Evolutionary conservation across 2,113 vertebrate genomes (phyloP).

Genomic region (Phalacrocorax aristotelis): DNA sequence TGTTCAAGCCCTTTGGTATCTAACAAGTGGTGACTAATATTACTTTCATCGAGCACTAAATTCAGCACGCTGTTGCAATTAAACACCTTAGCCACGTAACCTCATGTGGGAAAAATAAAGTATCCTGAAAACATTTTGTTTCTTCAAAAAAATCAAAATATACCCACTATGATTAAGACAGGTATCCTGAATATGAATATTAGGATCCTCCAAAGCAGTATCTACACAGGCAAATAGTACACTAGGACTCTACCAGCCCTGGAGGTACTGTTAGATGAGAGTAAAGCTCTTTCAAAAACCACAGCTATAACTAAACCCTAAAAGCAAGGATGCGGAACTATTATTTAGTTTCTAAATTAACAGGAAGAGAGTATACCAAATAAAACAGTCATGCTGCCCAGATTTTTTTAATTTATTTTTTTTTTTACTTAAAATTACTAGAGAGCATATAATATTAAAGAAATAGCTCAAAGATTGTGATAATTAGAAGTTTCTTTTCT

Average conservation of each 20-base stretch:
- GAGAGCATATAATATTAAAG: neutral
- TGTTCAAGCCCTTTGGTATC: slow-evolving; percentile 34
- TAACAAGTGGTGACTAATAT: neutral
- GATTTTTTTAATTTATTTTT: neutral
- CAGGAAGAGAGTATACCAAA: neutral
- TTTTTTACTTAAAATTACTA: neutral
- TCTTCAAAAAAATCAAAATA: neutral
- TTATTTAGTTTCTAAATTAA: neutral
- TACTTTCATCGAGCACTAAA: neutral
- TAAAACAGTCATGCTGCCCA: rapidly evolving
- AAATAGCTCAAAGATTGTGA: neutral
- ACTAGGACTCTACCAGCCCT: neutral
- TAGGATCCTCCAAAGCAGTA: neutral
- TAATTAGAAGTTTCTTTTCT: neutral
- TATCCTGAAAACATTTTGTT: neutral
- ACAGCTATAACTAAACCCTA: neutral
- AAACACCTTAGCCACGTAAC: neutral
- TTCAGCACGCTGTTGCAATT: neutral
- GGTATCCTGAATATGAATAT: neutral
- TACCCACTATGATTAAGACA: neutral
- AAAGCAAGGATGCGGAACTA: neutral
- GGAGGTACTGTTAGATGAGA: neutral
- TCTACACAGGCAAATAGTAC: neutral
- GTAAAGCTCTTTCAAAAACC: neutral
- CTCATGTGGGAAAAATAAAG: neutral